Evolutionary conservation across 2,797 vertebrate genomes (phyloP), one percentile per base, ranked within the genome.

Genomic region (Pristis pectinata): DNA sequence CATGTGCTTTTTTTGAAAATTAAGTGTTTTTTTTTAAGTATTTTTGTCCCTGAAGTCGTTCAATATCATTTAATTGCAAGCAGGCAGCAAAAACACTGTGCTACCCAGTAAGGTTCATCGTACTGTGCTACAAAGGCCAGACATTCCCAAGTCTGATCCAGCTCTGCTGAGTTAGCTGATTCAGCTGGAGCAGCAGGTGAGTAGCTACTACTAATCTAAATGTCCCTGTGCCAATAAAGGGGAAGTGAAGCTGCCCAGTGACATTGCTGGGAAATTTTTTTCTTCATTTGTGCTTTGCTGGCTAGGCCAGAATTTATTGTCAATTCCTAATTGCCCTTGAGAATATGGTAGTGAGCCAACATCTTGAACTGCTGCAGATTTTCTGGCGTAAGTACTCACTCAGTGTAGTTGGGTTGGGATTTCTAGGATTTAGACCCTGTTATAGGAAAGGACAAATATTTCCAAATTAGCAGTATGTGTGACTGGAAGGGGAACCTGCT

Each of bases 91-190:
- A 8, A 91, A 91, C 17, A 19, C 41, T 91, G n/a, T 24, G 61
- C 59, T 67, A 41, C 59, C n/a, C 17, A 61, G 17, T 37, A n/a
- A 91, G 24, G 34, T 64, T 64, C 87, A 91, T 61, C 17, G 9
- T 37, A 41, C 6, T 91, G 27, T 41, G 19, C 59, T 19, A 24
- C 87, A 91, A 91, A 91, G 61, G n/a, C 87, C 87, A 91, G 87
- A 91, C 87, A 24, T 91, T 91, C n/a, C 59, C 87, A 64, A 67
- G 87, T 41, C 59, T 67, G 61, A 91, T 91, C 59, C 10, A 41
- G n/a, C 87, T 67, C 61, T 91, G 61, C 61, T 37, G 61, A 91
- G 87, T 91, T 67, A 13, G 87, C 87, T 91, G 11, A 37, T 91
- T 41, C 37, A 61, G 59, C 24, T 19, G n/a, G 13, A 59, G n/a